Percentiles rank a stretch among this genome's conserved stretches.
Conservation (phyloP, 2,888 invertebrate species). For the Prenolepis imparis region DNA sequence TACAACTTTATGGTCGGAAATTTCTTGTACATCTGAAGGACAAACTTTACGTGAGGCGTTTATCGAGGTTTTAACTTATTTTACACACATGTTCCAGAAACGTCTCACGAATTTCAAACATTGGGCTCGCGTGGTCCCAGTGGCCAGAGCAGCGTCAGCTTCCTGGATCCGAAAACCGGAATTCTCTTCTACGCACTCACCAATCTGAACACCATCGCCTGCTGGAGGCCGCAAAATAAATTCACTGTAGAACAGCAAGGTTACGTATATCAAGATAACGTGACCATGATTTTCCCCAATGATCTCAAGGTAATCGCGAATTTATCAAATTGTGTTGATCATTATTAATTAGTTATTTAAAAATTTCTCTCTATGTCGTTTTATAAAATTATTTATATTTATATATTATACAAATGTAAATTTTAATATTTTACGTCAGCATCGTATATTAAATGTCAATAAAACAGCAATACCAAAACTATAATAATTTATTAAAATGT, state of each 20-base stretch:
- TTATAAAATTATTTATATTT: not conserved
- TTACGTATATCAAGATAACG: conserved; percentile 90
- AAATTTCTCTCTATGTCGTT: not conserved
- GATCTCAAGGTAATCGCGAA: conserved; percentile 89
- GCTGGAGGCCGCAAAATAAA: conserved; percentile 91
- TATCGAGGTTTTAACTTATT: not conserved
- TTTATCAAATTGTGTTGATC: not conserved
- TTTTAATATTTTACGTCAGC: not conserved
- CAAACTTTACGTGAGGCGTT: not conserved
- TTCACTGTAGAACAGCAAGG: conserved; percentile 91
- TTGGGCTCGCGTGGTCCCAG: conserved; percentile 91
- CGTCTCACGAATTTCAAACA: conserved; percentile 89
- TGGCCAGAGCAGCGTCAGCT: conserved; percentile 91
- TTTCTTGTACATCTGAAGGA: not conserved
- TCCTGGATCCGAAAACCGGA: conserved; percentile 90
- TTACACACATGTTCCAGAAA: conserved; percentile 79
- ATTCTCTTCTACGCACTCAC: conserved; percentile 92
- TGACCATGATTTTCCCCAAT: conserved; percentile 92
- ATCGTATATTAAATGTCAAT: not conserved
- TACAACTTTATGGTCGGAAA: not conserved
- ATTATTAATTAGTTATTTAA: not conserved
- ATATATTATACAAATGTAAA: not conserved
- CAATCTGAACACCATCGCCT: conserved; percentile 92
- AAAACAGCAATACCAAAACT: not conserved
- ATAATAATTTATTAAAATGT: not conserved